A percentile compares a stretch with the other conserved stretches of the same genome.
Evolutionary conservation across 2,888 invertebrate species (phyloP).

Genomic region (Gymnosoma rotundatum): DNA sequence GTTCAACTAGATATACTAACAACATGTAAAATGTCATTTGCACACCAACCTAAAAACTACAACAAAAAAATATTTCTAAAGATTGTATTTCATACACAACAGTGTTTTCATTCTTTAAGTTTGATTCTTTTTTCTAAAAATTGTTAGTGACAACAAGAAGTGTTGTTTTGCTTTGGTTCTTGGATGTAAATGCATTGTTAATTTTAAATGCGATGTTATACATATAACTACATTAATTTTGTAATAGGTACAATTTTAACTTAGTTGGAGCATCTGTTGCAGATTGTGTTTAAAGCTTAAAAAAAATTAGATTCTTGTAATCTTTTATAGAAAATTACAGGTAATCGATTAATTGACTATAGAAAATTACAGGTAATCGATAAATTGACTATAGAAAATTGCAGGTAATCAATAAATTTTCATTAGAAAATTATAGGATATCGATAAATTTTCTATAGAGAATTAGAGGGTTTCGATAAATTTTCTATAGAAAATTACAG

Average conservation of each 20-base stretch:
- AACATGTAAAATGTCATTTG: slow-evolving; percentile 50
- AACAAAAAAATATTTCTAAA: slow-evolving; percentile 31
- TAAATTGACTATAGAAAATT: too few relatives aligned
- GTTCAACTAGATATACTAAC: slow-evolving; percentile 4
- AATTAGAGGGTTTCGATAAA: too few relatives aligned
- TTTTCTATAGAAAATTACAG: too few relatives aligned
- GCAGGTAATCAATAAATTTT: too few relatives aligned
- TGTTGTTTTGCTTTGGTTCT: neutral
- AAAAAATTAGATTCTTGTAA: too few relatives aligned
- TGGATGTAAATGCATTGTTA: slow-evolving; percentile 2
- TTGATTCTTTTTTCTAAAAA: neutral
- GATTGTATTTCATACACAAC: slow-evolving; percentile 28
- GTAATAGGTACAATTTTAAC: neutral
- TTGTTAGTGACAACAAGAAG: slow-evolving; percentile 17
- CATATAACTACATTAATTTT: neutral
- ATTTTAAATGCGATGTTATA: slow-evolving; percentile 46
- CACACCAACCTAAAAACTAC: slow-evolving; percentile 28
- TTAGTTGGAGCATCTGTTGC: slow-evolving; percentile 25
- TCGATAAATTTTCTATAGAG: too few relatives aligned
- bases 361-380: too few relatives aligned
- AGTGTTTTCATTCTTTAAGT: neutral
- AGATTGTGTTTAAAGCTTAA: neutral
- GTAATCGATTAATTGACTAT: too few relatives aligned
- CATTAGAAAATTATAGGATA: too few relatives aligned
- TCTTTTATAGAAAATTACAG: too few relatives aligned